Conservation (phyloP, 2,113 vertebrate species). For the Hippoglossus stenolepis region DNA sequence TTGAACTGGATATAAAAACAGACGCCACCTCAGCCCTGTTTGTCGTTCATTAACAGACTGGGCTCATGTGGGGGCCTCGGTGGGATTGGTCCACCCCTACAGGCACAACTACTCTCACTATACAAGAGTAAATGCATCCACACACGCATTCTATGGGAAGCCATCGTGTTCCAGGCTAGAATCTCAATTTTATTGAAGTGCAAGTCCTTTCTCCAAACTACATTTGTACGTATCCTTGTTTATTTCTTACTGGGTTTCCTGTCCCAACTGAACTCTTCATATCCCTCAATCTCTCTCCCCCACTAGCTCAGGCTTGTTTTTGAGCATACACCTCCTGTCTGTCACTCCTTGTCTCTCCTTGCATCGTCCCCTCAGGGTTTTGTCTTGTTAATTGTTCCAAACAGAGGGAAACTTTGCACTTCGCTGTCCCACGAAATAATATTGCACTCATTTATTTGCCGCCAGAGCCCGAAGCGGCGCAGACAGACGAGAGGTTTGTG, state of each 20-base stretch:
- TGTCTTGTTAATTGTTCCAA: slow-evolving; percentile 51
- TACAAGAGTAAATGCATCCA: not conserved
- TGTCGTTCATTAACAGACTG: no score
- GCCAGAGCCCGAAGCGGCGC: slow-evolving; percentile 35
- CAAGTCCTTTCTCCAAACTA: not conserved
- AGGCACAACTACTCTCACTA: not conserved
- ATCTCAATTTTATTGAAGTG: no score
- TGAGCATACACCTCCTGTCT: not conserved
- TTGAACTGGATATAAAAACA: no score
- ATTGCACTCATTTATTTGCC: slow-evolving; percentile 60
- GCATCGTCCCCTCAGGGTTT: slow-evolving; percentile 35
- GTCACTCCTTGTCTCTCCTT: slow-evolving; percentile 25
- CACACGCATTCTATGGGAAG: no score
- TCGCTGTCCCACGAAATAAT: slow-evolving; percentile 50
- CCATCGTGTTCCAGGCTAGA: no score
- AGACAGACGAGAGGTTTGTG: slow-evolving; percentile 13
- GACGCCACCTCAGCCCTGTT: no score
- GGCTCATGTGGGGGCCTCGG: no score
- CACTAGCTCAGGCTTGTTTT: slow-evolving; percentile 10
- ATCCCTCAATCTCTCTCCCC: no score
- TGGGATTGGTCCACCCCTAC: no score
- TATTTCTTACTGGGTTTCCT: not conserved
- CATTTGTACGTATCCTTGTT: not conserved
- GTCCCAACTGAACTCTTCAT: not conserved
- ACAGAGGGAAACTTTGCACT: slow-evolving; percentile 53